phyloP scores from a whole-genome alignment of 1,140 invertebrate species.

The Panulirus ornatus region DNA sequence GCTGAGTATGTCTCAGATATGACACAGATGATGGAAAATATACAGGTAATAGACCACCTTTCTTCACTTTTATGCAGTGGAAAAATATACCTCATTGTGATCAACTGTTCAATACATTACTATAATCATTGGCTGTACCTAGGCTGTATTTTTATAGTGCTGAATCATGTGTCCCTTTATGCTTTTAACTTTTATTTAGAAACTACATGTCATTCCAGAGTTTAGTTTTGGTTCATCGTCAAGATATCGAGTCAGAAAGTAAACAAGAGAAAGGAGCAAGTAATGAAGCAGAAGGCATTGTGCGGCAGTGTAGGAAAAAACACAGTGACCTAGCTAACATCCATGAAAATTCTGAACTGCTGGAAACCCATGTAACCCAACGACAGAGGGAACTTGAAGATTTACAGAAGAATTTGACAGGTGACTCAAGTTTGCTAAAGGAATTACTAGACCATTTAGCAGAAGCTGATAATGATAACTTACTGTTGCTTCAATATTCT shows the following conservation, averaged over 20 bases:
- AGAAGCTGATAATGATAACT: constrained; percentile 59
- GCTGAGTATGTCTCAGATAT: constrained; percentile 40
- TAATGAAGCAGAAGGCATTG: constrained; percentile 52
- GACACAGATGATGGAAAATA: constrained; percentile 60
- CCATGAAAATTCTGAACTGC: constrained; percentile 50
- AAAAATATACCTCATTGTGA: no score
- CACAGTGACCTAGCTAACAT: constrained; percentile 28
- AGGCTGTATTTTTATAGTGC: no score
- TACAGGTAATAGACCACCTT: constrained; percentile 29
- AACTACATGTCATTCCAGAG: constrained; percentile 6
- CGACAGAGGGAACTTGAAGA: constrained; percentile 52
- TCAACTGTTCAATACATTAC: background rate
- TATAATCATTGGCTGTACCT: no score
- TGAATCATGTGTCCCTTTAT: no score
- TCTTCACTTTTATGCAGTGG: background rate
- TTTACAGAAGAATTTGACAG: constrained; percentile 49
- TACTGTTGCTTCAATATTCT: constrained; percentile 61
- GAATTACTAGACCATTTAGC: constrained; percentile 57
- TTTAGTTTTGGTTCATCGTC: constrained; percentile 21
- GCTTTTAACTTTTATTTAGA: background rate
- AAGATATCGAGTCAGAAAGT: constrained; percentile 35
- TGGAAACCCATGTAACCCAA: constrained; percentile 41
- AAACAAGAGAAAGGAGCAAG: constrained; percentile 42
- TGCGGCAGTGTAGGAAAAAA: constrained; percentile 41
- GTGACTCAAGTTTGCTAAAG: constrained; percentile 58